Evolutionary conservation across 2,113 vertebrate genomes (phyloP), one percentile per base, ranked within the genome.

Genomic region (Labrus mixtus): DNA sequence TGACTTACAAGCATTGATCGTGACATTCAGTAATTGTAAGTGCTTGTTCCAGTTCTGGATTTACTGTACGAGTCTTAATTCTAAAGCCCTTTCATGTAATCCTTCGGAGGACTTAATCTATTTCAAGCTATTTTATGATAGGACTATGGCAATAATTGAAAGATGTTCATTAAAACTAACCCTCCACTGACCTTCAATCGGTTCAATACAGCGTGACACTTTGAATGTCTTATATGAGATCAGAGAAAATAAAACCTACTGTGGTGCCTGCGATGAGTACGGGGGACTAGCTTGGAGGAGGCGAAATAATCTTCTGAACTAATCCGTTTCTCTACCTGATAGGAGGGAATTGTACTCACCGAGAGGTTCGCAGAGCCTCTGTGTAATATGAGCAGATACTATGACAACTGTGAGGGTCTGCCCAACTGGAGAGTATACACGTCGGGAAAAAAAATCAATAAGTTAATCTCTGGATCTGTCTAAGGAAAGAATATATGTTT

Each of bases 251-350:
- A 41, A 75, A 76, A 74, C 23, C 46, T 62, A 48, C 55, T 41
- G 19, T 48, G 54, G 58, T 37, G 39, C 43, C 65, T 63, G 33
- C 46, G 29, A 48, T 82, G 58, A 89, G 79, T 67, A 61, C 41
- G 45, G 50, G 22, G 60, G 64, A 76, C 58, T 68, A 73, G 59
- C 45, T 78, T 66, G 53, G 63, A 76, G 59, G 56, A 77, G 66
- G 68, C 33, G 64, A 75, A 41, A 74, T 81, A 73, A 89, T 86
- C 69, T 77, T 59, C 72, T 64, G 45, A 84, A 86, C 71, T 76
- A 77, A 85, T 86, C 68, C 6, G 3, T 68, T 79, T 69, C 46
- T 72, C 16, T 69, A 68, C 62, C 53, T 59, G 67, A 83, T 83
- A 58, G 25, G 65, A 59, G 17, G 20, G 62, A 69, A 58, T n/a